These are phyloP conservation scores for Acrobasis consociella DNA, from an alignment of 2,888 invertebrate species.

Conservation along the genomic window DNA sequence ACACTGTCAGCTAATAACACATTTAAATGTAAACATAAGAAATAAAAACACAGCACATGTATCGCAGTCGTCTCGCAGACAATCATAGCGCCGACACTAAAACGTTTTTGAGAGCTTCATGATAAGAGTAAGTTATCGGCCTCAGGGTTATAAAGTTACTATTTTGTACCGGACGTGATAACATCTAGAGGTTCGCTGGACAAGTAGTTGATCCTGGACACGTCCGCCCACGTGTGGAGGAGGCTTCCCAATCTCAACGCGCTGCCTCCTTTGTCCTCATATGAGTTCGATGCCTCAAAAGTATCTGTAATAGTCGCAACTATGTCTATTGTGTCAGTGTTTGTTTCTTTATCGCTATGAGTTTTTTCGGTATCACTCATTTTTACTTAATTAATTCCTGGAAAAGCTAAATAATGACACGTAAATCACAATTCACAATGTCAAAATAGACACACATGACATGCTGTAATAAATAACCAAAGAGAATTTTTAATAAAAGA, in stretches of 20 bases:
- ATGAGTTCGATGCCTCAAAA: neutral
- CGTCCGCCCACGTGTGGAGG: constrained; percentile 49
- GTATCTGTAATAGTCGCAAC: neutral
- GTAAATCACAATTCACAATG: no score
- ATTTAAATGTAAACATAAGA: no score
- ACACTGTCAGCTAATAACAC: no score
- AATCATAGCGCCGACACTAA: no score
- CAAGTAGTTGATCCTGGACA: constrained; percentile 59
- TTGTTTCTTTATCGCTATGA: neutral
- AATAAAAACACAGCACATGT: no score
- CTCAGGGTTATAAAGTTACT: neutral
- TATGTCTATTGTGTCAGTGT: neutral
- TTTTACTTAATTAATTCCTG: neutral
- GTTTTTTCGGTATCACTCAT: neutral
- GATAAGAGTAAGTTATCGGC: no score
- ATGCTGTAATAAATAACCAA: no score
- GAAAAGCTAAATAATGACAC: no score
- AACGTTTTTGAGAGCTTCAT: no score
- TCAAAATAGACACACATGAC: no score
- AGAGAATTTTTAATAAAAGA: no score
- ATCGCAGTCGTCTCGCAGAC: no score
- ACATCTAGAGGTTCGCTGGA: constrained; percentile 41
- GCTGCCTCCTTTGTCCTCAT: neutral
- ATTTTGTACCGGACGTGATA: constrained; percentile 40
- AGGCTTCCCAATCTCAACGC: constrained; percentile 44